phyloP scores from a whole-genome alignment of 2,113 vertebrate species.

The Pelmatolapia mariae region DNA sequence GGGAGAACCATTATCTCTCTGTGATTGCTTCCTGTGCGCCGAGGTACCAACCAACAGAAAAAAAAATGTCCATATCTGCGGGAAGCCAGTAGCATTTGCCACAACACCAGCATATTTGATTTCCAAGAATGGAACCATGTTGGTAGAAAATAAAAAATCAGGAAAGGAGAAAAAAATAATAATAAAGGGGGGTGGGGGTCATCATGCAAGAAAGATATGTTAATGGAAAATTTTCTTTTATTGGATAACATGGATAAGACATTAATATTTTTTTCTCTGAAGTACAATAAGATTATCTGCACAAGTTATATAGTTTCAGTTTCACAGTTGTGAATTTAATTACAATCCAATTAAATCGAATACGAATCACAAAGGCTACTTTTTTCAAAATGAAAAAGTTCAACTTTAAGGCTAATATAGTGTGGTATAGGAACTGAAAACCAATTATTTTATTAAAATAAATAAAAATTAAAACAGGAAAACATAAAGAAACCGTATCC shows the following conservation, averaged over 20 bases:
- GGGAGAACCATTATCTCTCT: not conserved
- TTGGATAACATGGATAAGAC: not conserved
- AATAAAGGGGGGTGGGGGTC: accelerated
- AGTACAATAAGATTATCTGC: not conserved
- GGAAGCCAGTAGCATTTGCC: not conserved
- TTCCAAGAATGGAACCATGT: not conserved
- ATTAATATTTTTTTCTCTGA: not conserved
- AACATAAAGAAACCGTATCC: not conserved
- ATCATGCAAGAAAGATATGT: not conserved
- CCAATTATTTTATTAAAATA: not conserved
- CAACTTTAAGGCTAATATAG: not conserved
- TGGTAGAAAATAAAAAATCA: not conserved
- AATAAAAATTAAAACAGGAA: not conserved
- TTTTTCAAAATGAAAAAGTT: not conserved
- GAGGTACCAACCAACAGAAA: not conserved
- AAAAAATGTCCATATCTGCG: not conserved
- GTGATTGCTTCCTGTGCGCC: not conserved
- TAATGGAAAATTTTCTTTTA: not conserved
- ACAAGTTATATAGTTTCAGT: not conserved
- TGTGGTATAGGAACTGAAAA: not conserved
- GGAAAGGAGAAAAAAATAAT: not conserved
- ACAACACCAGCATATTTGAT: not conserved
- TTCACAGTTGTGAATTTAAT: not conserved
- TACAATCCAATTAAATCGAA: not conserved
- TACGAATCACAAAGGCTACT: not conserved